Conservation (phyloP, 2,113 vertebrate species). For the Pterocles burchelli region DNA sequence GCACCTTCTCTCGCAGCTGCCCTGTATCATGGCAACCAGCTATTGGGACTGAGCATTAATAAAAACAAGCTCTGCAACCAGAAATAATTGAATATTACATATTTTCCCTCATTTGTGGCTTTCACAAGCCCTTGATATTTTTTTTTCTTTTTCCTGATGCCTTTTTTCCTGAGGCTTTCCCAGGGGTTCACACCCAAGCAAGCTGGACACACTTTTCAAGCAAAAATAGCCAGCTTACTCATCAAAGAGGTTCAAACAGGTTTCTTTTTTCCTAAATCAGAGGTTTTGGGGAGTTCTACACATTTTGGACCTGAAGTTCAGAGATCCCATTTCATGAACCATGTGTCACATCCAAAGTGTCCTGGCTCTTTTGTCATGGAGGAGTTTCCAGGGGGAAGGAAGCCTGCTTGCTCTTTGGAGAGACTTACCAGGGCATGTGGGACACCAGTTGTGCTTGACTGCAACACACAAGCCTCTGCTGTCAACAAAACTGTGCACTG, state of each 20-base stretch:
- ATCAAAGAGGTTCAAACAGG: not conserved
- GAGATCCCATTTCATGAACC: not conserved
- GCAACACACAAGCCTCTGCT: not conserved
- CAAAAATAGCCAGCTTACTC: not conserved
- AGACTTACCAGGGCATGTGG: not conserved
- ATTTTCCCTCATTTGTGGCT: not conserved
- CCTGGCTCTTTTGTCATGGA: not conserved
- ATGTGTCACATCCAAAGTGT: not conserved
- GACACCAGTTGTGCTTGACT: not conserved
- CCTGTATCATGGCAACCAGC: slow-evolving; percentile 46
- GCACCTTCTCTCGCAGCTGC: not conserved
- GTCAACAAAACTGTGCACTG: not conserved
- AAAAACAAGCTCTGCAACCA: slow-evolving; percentile 31
- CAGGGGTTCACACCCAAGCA: not conserved
- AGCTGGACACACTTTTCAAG: not conserved
- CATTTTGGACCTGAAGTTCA: not conserved
- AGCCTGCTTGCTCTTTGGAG: not conserved
- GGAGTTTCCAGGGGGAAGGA: not conserved
- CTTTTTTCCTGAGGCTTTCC: not conserved
- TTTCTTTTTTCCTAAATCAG: not conserved
- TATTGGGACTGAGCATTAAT: not conserved
- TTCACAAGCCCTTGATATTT: not conserved
- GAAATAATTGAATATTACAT: not conserved
- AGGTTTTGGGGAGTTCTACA: not conserved
- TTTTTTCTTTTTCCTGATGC: not conserved